A percentile compares a stretch with the other conserved stretches of the same genome.
These are phyloP conservation scores for Amphiprion ocellaris DNA, from an alignment of 2,113 vertebrate genomes.

Conservation along the genomic window DNA sequence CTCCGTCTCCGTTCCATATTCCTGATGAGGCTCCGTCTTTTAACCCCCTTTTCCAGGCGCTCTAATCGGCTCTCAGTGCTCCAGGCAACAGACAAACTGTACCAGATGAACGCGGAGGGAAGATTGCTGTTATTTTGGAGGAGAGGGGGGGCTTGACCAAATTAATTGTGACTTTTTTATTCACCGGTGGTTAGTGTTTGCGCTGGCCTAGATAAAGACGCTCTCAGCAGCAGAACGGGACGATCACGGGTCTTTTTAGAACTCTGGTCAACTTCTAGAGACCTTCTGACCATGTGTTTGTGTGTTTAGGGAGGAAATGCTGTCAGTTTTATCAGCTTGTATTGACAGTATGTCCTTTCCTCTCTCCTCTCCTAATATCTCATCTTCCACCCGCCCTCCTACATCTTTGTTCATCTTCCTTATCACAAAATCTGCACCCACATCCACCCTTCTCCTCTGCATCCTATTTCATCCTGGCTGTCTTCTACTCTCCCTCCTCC, in stretches of 20 bases:
- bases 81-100: constrained; percentile 75
- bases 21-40: constrained; percentile 68
- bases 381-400: too few relatives aligned
- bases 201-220: constrained; percentile 62
- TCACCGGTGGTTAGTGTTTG: constrained; percentile 51
- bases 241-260: not conserved
- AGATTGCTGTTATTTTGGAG: constrained; percentile 70
- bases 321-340: not conserved
- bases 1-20: constrained; percentile 66
- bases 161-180: constrained; percentile 62
- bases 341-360: too few relatives aligned
- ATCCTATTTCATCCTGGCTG: not conserved
- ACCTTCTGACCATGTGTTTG: not conserved
- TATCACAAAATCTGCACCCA: not conserved
- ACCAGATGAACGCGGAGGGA: constrained; percentile 53
- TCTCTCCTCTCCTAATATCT: too few relatives aligned
- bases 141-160: constrained; percentile 30
- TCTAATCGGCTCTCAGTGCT: constrained; percentile 77
- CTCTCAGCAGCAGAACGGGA: not conserved
- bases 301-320: not conserved
- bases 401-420: not conserved
- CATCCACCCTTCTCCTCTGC: not conserved
- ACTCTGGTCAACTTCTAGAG: constrained; percentile 6
- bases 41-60: constrained; percentile 67
- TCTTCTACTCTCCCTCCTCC: not conserved